Conservation (phyloP, 1,140 invertebrate species). For the Zaprionus ornatus region DNA sequence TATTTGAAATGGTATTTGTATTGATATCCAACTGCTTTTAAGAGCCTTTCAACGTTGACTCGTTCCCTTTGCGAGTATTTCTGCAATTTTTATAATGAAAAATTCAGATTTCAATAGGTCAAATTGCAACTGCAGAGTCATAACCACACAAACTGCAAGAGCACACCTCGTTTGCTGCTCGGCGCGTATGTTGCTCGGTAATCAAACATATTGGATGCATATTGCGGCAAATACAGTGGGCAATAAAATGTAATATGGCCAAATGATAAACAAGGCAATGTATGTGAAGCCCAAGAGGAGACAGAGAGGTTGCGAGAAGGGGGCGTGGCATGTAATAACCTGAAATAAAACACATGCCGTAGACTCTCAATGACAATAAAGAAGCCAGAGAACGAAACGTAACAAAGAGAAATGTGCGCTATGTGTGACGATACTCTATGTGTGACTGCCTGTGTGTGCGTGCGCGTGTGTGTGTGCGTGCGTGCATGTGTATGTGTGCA, state of each 20-base stretch:
- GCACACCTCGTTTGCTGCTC: conserved; percentile 43
- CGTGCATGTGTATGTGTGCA: conserved; percentile 25
- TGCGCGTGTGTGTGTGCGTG: conserved; percentile 11
- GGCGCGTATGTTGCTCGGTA: conserved; percentile 30
- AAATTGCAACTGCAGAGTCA: neutral
- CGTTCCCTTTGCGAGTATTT: neutral
- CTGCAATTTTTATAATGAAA: neutral
- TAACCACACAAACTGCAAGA: neutral
- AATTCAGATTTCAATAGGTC: neutral
- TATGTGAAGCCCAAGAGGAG: neutral
- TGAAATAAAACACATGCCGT: conserved; percentile 61
- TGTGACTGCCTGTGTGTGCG: conserved; percentile 8
- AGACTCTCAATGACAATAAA: conserved; percentile 70
- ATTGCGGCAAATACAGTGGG: conserved; percentile 54
- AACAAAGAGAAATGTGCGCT: conserved; percentile 31
- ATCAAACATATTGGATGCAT: conserved; percentile 59
- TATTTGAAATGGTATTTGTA: neutral
- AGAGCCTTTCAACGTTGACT: neutral
- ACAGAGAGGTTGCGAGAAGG: neutral
- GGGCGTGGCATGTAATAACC: conserved; percentile 57
- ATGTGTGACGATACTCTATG: neutral
- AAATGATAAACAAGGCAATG: conserved; percentile 47
- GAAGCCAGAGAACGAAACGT: conserved; percentile 26
- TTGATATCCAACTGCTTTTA: neutral
- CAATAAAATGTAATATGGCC: conserved; percentile 74